These are phyloP conservation scores for Synanceia verrucosa DNA, from an alignment of 2,797 vertebrate species.

Conservation along the genomic window DNA sequence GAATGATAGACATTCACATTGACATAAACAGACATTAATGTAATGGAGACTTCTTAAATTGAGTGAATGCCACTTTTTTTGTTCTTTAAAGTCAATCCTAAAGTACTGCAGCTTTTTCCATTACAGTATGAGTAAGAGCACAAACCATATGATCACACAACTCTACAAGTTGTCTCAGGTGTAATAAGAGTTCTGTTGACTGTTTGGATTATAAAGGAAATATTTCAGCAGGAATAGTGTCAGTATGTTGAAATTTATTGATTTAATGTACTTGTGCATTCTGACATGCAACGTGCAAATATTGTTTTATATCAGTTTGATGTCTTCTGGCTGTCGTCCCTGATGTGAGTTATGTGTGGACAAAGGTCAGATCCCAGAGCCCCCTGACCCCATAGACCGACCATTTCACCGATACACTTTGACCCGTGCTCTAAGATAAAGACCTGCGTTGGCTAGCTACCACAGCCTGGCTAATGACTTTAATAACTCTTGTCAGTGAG, in stretches of 20 bases:
- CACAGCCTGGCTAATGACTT: slow-evolving; percentile 16
- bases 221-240: neutral
- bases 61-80: neutral
- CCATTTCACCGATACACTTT: slow-evolving; percentile 56
- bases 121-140: neutral
- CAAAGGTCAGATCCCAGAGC: slow-evolving; percentile 59
- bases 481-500: slow-evolving; percentile 20
- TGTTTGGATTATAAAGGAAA: neutral
- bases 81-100: neutral
- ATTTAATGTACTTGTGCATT: too few relatives aligned
- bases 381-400: slow-evolving; percentile 15
- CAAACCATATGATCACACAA: neutral
- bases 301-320: neutral
- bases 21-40: neutral
- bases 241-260: neutral
- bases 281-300: neutral
- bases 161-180: neutral
- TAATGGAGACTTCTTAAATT: neutral
- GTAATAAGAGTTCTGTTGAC: neutral
- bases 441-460: neutral
- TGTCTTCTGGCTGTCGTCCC: neutral
- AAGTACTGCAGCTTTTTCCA: neutral
- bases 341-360: slow-evolving; percentile 34
- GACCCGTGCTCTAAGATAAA: slow-evolving; percentile 39
- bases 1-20: slow-evolving; percentile 5